Percentiles rank a stretch among this genome's conserved stretches.
Conservation (phyloP, 1,140 invertebrate species). For the Drosophila albomicans region DNA sequence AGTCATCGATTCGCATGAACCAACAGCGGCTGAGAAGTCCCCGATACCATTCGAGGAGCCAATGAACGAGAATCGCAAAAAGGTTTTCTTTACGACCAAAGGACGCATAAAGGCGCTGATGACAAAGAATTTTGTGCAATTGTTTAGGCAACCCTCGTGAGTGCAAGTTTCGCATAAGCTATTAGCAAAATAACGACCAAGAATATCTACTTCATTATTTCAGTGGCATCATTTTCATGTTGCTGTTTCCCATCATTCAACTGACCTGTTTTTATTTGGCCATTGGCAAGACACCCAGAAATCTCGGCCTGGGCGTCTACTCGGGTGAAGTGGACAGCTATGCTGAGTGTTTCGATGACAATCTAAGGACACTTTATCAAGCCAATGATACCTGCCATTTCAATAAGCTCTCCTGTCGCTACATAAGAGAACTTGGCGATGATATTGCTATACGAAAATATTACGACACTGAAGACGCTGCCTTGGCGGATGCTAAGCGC, state of each 20-base stretch:
- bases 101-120: conserved; percentile 81
- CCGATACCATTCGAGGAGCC: conserved; percentile 61
- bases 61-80: conserved; percentile 68
- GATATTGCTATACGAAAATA: conserved; percentile 80
- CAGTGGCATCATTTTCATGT: conserved; percentile 91
- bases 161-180: conserved; percentile 2
- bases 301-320: conserved; percentile 90
- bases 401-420: conserved; percentile 87
- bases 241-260: conserved; percentile 93
- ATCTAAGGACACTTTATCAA: conserved; percentile 66
- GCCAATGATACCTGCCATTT: conserved; percentile 85
- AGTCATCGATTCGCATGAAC: conserved; percentile 68
- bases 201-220: conserved; percentile 25
- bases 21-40: conserved; percentile 53
- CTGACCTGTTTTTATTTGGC: conserved; percentile 92
- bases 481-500: conserved; percentile 87
- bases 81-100: conserved; percentile 78
- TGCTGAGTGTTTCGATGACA: conserved; percentile 69
- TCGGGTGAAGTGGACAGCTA: conserved; percentile 89
- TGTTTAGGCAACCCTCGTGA: conserved; percentile 89
- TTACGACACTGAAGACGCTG: conserved; percentile 84
- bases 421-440: conserved; percentile 85
- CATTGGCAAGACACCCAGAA: conserved; percentile 91
- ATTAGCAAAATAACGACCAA: too few species aligned
- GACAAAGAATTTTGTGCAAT: conserved; percentile 88